These are phyloP conservation scores for Myotis brandtii DNA, from an alignment of 2,113 vertebrate genomes.

Conservation along the genomic window DNA sequence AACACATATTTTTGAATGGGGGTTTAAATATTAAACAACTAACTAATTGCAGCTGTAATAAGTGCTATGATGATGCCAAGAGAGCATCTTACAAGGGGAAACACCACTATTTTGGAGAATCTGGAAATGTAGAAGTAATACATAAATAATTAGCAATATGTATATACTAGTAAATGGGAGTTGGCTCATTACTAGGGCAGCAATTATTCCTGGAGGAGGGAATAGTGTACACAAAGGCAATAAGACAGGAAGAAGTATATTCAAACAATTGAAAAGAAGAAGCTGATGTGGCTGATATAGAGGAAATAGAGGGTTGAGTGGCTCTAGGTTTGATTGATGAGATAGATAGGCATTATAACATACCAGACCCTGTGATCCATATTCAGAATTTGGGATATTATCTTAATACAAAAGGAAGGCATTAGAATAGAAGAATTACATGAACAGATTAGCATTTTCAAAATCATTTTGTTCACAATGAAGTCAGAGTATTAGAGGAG, in stretches of 20 bases:
- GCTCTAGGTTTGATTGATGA: not conserved
- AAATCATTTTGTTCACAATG: not conserved
- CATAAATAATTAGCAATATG: not conserved
- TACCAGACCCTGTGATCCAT: not conserved
- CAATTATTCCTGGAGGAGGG: not conserved
- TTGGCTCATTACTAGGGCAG: not conserved
- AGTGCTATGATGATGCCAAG: not conserved
- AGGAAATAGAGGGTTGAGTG: not conserved
- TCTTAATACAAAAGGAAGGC: not conserved
- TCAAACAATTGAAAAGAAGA: not conserved
- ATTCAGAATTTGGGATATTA: not conserved
- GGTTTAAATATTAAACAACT: constrained; percentile 30
- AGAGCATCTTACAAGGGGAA: not conserved
- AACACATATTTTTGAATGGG: not conserved
- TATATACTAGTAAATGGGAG: not conserved
- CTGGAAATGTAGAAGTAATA: not conserved
- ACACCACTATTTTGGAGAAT: not conserved
- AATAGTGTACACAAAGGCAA: not conserved
- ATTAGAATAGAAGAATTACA: not conserved
- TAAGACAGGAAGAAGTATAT: not conserved
- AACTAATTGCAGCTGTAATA: not conserved
- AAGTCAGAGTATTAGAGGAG: not conserved
- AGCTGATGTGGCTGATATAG: not conserved
- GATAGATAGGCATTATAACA: not conserved
- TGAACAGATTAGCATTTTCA: not conserved